Evolutionary conservation across 2,113 vertebrate genomes (phyloP).

Genomic region (Lonchura striata): DNA sequence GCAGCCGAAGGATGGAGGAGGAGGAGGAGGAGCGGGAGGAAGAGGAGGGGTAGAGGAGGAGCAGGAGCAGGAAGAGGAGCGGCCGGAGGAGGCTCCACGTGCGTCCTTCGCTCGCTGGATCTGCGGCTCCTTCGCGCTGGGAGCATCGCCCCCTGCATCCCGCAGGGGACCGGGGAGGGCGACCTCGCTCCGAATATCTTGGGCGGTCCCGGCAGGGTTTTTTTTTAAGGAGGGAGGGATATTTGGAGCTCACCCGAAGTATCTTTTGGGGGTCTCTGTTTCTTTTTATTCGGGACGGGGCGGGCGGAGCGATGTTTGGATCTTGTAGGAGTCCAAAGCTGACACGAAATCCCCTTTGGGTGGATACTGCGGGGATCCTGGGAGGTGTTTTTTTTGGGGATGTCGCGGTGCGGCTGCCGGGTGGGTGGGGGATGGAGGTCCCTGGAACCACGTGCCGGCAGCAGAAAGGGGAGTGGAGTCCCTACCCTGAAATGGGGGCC

Average conservation of each 20-base stretch:
- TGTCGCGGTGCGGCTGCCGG: not conserved
- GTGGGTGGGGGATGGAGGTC: not conserved
- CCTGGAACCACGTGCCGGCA: not conserved
- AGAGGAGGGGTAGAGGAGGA: not conserved
- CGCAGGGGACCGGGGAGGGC: not conserved
- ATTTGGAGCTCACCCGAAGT: not conserved
- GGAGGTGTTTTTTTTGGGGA: not conserved
- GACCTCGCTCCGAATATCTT: not conserved
- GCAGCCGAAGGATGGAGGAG: not conserved
- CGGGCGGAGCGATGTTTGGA: not conserved
- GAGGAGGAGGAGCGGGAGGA: not conserved
- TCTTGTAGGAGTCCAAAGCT: not conserved
- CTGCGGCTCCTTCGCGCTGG: not conserved
- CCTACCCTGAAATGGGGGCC: not conserved
- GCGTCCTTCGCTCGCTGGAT: not conserved
- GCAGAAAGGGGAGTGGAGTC: too few species aligned
- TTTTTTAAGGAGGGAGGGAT: not conserved
- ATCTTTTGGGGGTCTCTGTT: not conserved
- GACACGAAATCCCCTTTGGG: not conserved
- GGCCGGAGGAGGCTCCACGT: not conserved
- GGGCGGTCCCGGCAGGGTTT: too few species aligned
- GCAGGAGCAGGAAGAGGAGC: not conserved
- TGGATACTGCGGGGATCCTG: not conserved
- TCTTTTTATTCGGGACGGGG: not conserved
- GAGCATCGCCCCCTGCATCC: not conserved